A percentile compares a stretch with the other conserved stretches of the same genome.
These are phyloP conservation scores for Antennarius maculatus DNA, from an alignment of 2,797 vertebrate species.

Conservation along the genomic window DNA sequence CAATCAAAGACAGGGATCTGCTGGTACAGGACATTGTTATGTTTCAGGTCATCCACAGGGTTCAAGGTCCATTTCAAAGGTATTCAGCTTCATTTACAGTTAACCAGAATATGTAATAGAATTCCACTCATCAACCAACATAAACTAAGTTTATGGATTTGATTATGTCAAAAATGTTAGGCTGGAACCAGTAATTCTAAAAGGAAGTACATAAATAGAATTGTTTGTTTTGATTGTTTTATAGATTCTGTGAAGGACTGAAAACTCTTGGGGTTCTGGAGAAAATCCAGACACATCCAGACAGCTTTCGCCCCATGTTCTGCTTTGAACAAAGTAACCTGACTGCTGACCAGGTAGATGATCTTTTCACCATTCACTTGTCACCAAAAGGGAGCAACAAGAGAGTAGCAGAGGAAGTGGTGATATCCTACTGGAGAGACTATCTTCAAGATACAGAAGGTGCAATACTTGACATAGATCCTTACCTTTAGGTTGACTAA, in stretches of 20 bases:
- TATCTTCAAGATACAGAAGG: constrained; percentile 11
- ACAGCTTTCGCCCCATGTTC: constrained; percentile 11
- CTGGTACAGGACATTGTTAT: no score
- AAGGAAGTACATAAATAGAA: not conserved
- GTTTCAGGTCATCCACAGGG: no score
- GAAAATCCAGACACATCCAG: constrained; percentile 11
- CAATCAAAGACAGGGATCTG: no score
- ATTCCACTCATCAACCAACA: no score
- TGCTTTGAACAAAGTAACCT: constrained; percentile 1
- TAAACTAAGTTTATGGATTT: no score
- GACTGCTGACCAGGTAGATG: constrained; percentile 1
- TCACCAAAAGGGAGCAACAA: constrained; percentile 22
- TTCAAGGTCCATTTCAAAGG: no score
- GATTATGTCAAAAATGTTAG: no score
- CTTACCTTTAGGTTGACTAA: no score
- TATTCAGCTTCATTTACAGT: no score
- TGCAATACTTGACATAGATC: not conserved
- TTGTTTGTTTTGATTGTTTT: not conserved
- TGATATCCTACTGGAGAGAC: not conserved
- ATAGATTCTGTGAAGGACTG: constrained; percentile 14
- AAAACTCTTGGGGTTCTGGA: constrained; percentile 19
- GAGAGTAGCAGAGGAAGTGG: constrained; percentile 2
- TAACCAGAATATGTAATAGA: no score
- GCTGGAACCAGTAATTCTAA: no score
- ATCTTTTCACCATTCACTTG: constrained; percentile 20